Evolutionary conservation across 2,888 invertebrate genomes (phyloP), one percentile per base, ranked within the genome.

Genomic region (Phyto melanocephala): DNA sequence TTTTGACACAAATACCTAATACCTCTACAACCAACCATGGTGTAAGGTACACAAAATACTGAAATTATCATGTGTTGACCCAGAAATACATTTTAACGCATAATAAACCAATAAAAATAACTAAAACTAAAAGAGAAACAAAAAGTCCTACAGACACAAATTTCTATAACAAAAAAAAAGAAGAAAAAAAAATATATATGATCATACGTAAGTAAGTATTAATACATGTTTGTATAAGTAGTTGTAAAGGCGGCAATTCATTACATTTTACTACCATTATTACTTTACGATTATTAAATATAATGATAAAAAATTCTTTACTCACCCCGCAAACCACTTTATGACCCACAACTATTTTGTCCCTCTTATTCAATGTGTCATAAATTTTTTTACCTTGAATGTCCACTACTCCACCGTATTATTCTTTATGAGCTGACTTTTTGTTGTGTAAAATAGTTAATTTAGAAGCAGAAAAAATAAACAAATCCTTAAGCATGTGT

Each of bases 401-500:
- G 45, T 75, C 45, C 54, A 56, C 56, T 40, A 42, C 24, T 45
- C 20, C 11, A 10, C n/a, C 60, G 20, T 52, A 15, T 71, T 63
- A 33, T 22, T 15, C 8, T 22, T 63, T 17, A 37, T 65, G 47
- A 63, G 60, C 22, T 40, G 60, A 17, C 37, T 28, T 42, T 56
- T 76, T 60, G 28, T 77, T 47, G 56, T 17, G 13, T 8, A 33
- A 50, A 17, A 42, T 56, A n/a, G n/a, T 20, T 11, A 33, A 58
- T 28, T 5, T 28, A 28, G 28, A 28, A 28, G 6, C 28, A 58
- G 33, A 50, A 33, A 20, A 35, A 47, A 56, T 37, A 42, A 52
- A 74, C 54, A 83, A 82, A 78, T 81, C 76, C 62, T 81, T 83
- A 84, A 84, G 81, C 84, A 84, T 70, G 82, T 84, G 84, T 75